Evolutionary conservation across 1,140 invertebrate species (phyloP).

Genomic region (Cyphomyrmex costatus): DNA sequence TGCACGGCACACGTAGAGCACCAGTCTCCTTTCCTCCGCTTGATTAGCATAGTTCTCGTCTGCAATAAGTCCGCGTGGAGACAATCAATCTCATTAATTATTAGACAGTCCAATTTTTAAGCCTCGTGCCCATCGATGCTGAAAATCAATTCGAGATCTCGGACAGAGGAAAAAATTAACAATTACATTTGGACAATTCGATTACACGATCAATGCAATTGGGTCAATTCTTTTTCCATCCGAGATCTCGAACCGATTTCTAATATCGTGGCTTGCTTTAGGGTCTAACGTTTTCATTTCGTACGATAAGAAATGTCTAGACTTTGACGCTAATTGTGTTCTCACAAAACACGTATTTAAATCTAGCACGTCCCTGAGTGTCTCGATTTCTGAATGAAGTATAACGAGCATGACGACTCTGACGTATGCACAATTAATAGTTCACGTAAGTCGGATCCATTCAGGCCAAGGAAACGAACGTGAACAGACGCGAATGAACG

Average conservation of each 20-base stretch:
- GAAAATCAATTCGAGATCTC: too few relatives aligned
- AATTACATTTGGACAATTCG: too few relatives aligned
- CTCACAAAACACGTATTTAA: not conserved
- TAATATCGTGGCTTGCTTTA: not conserved
- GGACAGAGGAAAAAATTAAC: too few relatives aligned
- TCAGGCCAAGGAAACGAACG: not conserved
- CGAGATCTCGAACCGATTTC: too few relatives aligned
- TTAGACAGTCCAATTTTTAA: not conserved
- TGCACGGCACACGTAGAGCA: conserved; percentile 92
- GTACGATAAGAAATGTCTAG: not conserved
- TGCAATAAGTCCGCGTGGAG: not conserved
- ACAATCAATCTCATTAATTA: not conserved
- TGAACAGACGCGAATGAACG: not conserved
- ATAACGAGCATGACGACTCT: conserved; percentile 2
- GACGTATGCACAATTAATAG: not conserved
- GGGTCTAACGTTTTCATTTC: not conserved
- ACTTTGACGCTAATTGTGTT: not conserved
- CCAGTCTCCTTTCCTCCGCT: conserved; percentile 66
- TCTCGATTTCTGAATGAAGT: not conserved
- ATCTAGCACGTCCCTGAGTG: not conserved
- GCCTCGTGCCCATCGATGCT: too few relatives aligned
- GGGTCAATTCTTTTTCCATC: too few relatives aligned
- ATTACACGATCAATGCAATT: too few relatives aligned
- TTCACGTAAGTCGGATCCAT: not conserved
- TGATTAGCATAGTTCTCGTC: conserved; percentile 69